These are phyloP conservation scores for Montipora foliosa DNA, from an alignment of 64 coral and sea anemone genomes.

Conservation along the genomic window DNA sequence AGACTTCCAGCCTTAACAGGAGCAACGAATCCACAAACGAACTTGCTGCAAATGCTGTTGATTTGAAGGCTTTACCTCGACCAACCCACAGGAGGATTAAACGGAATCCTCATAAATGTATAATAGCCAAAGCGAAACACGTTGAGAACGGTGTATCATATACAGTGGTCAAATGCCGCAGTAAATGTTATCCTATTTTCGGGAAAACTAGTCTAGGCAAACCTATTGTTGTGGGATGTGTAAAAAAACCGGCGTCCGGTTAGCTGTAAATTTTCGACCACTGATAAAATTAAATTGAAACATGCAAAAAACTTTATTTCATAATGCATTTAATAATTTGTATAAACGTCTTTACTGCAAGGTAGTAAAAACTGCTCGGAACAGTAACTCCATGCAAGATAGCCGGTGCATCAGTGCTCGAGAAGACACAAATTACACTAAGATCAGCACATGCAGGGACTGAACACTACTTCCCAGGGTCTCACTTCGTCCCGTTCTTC, in stretches of 20 bases:
- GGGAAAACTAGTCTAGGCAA: neutral
- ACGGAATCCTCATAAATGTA: neutral
- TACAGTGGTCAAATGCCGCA: neutral
- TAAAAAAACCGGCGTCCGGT: neutral
- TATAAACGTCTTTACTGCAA: no score
- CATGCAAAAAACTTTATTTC: neutral
- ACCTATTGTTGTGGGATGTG: neutral
- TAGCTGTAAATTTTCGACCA: no score
- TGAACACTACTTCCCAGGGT: no score
- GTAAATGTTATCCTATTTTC: neutral
- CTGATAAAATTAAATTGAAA: neutral
- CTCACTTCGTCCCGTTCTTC: no score
- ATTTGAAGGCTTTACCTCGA: neutral
- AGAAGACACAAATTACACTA: neutral
- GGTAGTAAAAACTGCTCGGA: no score
- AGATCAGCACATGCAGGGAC: neutral
- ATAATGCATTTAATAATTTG: no score
- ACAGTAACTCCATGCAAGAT: no score
- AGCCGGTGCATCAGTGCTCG: no score
- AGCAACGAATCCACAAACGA: neutral
- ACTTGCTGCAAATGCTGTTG: neutral
- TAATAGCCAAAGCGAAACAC: no score
- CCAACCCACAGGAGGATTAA: neutral
- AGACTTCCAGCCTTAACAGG: neutral
- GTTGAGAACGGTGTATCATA: neutral